Evolutionary conservation across 2,888 invertebrate species (phyloP).

Genomic region (Hartigia nigra): DNA sequence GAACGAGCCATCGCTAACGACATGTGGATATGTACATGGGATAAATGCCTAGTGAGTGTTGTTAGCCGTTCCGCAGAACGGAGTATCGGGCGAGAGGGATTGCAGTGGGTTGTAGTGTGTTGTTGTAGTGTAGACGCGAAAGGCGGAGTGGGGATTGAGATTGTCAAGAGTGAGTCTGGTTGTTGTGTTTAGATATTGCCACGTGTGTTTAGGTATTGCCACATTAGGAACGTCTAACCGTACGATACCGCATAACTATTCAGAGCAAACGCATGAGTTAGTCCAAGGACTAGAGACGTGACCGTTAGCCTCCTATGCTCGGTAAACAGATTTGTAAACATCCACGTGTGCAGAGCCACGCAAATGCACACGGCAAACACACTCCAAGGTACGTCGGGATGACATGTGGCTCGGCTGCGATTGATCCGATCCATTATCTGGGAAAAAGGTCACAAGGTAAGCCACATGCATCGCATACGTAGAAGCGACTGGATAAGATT

Average conservation of each 20-base stretch:
- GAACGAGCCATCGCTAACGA: constrained; percentile 31
- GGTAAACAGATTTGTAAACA: constrained; percentile 9
- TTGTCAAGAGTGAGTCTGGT: background rate
- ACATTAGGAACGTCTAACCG: constrained; percentile 13
- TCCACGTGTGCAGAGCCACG: background rate
- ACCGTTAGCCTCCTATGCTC: background rate
- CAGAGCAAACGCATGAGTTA: constrained; percentile 40
- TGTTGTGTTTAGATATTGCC: background rate
- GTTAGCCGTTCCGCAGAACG: background rate
- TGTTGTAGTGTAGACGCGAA: too few relatives aligned
- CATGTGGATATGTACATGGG: background rate
- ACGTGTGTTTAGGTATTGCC: background rate
- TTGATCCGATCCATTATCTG: background rate
- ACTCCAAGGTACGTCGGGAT: background rate
- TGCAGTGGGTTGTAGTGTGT: background rate
- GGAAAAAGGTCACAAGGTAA: background rate
- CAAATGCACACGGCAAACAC: constrained; percentile 5
- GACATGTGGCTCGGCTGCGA: background rate
- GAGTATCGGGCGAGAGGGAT: background rate
- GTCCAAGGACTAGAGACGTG: constrained; percentile 1
- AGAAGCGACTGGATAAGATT: background rate
- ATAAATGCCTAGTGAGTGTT: background rate
- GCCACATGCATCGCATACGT: background rate
- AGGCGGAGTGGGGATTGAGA: background rate
- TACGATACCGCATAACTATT: constrained; percentile 41